Base-by-base conservation (phyloP, 2,797 vertebrate genomes). In the Champsocephalus esox region DNA sequence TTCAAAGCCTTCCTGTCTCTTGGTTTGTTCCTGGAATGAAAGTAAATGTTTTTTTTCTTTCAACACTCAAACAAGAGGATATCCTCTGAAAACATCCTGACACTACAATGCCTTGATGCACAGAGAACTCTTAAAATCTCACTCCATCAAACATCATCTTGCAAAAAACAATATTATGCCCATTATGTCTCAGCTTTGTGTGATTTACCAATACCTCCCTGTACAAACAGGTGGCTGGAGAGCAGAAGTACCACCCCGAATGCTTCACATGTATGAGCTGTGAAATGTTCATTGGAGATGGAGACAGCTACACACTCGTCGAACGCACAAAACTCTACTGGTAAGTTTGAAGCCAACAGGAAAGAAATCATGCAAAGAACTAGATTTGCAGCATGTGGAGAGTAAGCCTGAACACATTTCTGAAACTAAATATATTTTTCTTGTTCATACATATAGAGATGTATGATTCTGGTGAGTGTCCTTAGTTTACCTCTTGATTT, bases 211-310 rank as follows among this genome's bases (percentile, higher is more conserved):
- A 4, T 50, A 8, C 10, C 49, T 57, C 21, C 58, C 14, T 76
- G 48, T 1, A 0, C 7, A 16, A 73, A 70, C 89, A 99, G 98
- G 97, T 98, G 82, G 98, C 97, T 0, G 98, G 98, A 79, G 97
- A 97, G 77, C 96, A 97, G 86, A 99, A 98, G 89, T 99, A 97
- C 82, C 98, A 99, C 88, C 97, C 98, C 0, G 98, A 99, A 82
- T 99, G 98, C 80, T 99, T 99, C 92, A 95, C 92, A 74, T 99
- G 98, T 88, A 90, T 94, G 67, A 95, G 89, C 17, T 99, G 98
- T 63, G 92, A 89, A 48, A 87, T 90, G 6, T 95, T 98, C 79
- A 99, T 99, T 0, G 98, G 98, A 1, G 96, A 98, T 0, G 98
- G 98, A 49, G 98, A 99, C 88, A 96, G 95, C 0, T 99, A 97